Base-by-base conservation (phyloP, 2,888 invertebrate species). In the Synergus umbraculus region DNA sequence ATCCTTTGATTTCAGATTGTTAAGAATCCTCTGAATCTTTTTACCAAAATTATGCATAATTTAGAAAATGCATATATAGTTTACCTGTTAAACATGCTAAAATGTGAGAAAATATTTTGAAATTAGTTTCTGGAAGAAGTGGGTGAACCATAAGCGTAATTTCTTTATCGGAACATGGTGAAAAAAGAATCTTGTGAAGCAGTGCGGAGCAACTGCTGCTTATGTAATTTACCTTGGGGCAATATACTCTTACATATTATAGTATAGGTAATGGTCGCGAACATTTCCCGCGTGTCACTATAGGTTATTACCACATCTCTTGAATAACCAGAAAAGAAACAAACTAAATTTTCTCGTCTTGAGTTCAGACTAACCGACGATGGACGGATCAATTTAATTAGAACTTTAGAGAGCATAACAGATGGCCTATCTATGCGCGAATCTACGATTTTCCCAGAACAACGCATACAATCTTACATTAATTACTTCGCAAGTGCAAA, bases 191-290 rank as follows among this genome's bases (percentile, higher is more conserved):
- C 76, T 78, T 76, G 81, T 78, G 78, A 83, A 83, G 78, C 81
- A 80, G 82, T 82, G 82, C 82, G 82, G 78, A 79, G 81, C 82
- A 80, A 83, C 79, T 78, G 79, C 67, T 46, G 18, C 67, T 82
- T 83, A 81, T 58, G 81, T 76, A 82, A 83, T 60, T 63, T 76
- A 54, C 58, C 79, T 81, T 83, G 83, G 82, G 78, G 82, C 82
- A 83, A 82, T 79, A 83, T 60, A 81, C 82, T 81, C 83, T 83
- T 83, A 82, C 83, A 79, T 81, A 77, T 83, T 82, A 80, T 82
- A 83, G 81, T 81, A 80, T 82, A 81, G 82, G 82, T 83, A 83
- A 83, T 82, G 83, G 82, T 82, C 82, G 81, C 80, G 77, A 82
- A 43, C 79, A 77, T 81, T 83, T 83, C 77, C 82, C 81, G 80